Evolutionary conservation across 64 coral and sea anemone genomes (phyloP).

Genomic region (Montipora sp.): DNA sequence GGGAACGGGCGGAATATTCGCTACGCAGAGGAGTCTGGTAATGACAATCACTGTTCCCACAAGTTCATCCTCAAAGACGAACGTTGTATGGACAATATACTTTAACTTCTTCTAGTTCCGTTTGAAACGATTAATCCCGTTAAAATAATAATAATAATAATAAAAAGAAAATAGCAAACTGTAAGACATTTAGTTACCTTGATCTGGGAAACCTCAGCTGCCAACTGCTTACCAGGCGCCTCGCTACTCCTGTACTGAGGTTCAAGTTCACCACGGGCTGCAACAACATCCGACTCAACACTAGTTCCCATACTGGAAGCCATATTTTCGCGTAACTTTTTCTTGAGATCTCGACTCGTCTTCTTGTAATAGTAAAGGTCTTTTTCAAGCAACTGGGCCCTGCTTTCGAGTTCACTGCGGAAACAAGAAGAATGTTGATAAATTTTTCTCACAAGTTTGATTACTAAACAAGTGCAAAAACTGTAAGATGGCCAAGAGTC

Average conservation of each 20-base stretch:
- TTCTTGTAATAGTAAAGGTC: slow-evolving; percentile 99
- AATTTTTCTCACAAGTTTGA: background rate
- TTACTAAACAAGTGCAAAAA: background rate
- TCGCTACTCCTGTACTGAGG: slow-evolving; percentile 28
- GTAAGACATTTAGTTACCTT: slow-evolving; percentile 9
- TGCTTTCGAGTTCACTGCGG: slow-evolving; percentile 70
- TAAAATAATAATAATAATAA: too few relatives aligned
- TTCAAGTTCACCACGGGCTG: slow-evolving; percentile 30
- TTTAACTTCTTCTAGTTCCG: too few relatives aligned
- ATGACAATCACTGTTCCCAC: too few relatives aligned
- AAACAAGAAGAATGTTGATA: background rate
- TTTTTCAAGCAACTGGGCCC: slow-evolving; percentile 82
- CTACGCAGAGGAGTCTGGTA: too few relatives aligned
- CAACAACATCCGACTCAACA: slow-evolving; percentile 47
- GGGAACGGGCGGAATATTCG: too few relatives aligned
- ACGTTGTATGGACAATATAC: too few relatives aligned
- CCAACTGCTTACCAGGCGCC: slow-evolving; percentile 45
- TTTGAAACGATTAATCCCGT: too few relatives aligned
- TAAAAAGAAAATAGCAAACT: background rate
- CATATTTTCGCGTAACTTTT: slow-evolving; percentile 86
- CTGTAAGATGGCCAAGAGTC: background rate
- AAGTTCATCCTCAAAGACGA: too few relatives aligned
- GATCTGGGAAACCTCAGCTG: slow-evolving; percentile 46
- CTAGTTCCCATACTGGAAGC: slow-evolving; percentile 70
- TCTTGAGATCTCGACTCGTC: slow-evolving; percentile 94